Evolutionary conservation across 2,113 vertebrate genomes (phyloP).

Genomic region (Sarotherodon lohbergeri): DNA sequence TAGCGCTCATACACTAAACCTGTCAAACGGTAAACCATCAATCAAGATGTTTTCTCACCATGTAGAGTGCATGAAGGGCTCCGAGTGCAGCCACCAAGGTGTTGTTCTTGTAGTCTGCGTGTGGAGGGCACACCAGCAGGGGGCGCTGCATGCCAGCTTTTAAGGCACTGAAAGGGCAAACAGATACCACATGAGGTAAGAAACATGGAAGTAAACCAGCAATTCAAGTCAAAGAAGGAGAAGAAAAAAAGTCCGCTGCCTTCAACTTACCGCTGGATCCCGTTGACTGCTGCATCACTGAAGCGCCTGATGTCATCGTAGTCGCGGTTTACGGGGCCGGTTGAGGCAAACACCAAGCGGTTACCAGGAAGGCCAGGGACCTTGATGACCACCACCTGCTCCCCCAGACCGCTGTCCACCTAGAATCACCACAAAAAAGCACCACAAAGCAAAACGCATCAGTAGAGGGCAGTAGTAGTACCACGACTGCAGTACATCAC

Average conservation of each 20-base stretch:
- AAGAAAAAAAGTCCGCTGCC: neutral
- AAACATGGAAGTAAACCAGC: neutral
- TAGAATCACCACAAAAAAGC: neutral
- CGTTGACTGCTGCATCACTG: slow-evolving; percentile 69
- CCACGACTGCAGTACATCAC: neutral
- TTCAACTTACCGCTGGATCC: slow-evolving; percentile 59
- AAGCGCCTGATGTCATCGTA: slow-evolving; percentile 77
- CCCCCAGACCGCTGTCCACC: slow-evolving; percentile 67
- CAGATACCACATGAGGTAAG: neutral
- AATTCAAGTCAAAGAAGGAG: neutral
- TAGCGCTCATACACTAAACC: neutral
- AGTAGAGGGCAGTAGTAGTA: neutral
- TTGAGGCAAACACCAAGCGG: slow-evolving; percentile 72
- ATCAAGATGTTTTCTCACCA: slow-evolving; percentile 50
- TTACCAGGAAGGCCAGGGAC: slow-evolving; percentile 71
- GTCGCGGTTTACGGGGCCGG: slow-evolving; percentile 75
- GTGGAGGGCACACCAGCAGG: slow-evolving; percentile 73
- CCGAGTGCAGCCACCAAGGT: slow-evolving; percentile 69
- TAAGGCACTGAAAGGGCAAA: slow-evolving; percentile 60
- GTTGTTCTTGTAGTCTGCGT: slow-evolving; percentile 62
- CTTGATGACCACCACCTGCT: slow-evolving; percentile 71
- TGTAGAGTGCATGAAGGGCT: slow-evolving; percentile 76
- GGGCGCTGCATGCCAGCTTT: slow-evolving; percentile 76
- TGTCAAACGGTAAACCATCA: neutral
- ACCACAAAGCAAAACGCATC: neutral